phyloP scores from a whole-genome alignment of 2,797 vertebrate genomes.

The Poeciliopsis presidionis region DNA sequence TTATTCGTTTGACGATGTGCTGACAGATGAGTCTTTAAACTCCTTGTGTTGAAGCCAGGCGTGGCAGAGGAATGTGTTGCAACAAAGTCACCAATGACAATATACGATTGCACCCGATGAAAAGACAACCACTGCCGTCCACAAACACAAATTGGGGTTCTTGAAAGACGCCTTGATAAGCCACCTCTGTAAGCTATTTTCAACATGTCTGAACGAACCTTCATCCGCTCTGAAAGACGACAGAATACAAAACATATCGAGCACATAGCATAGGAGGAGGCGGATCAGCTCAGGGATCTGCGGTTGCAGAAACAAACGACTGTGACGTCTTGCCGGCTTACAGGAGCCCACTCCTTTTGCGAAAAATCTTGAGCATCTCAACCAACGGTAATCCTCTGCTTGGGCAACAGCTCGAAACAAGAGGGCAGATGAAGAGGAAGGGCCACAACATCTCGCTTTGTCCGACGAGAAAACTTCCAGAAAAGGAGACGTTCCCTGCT shows the following conservation, averaged over 20 bases:
- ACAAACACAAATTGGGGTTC: conserved; percentile 8
- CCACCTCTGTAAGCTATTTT: background rate
- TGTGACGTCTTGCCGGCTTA: background rate
- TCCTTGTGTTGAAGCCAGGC: conserved; percentile 14
- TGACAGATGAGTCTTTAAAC: conserved; percentile 39
- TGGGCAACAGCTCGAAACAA: conserved; percentile 48
- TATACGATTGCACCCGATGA: background rate
- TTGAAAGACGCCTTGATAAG: background rate
- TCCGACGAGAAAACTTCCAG: conserved; percentile 77
- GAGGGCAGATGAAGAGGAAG: conserved; percentile 9
- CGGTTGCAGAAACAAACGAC: background rate
- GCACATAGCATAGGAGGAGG: conserved; percentile 16
- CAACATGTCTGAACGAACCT: conserved; percentile 32
- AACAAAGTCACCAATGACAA: conserved; percentile 18
- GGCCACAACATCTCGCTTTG: conserved; percentile 34
- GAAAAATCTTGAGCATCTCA: conserved; percentile 15
- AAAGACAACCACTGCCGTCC: background rate
- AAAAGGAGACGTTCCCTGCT: conserved; percentile 78
- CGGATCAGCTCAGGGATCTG: background rate
- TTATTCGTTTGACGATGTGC: conserved; percentile 3
- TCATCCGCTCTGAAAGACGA: conserved; percentile 9
- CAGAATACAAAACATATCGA: background rate
- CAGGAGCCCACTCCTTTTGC: background rate
- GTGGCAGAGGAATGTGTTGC: background rate
- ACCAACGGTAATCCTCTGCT: conserved; percentile 69